Conservation (phyloP, 1,140 invertebrate genomes). For the Neoseiulus cucumeris region DNA sequence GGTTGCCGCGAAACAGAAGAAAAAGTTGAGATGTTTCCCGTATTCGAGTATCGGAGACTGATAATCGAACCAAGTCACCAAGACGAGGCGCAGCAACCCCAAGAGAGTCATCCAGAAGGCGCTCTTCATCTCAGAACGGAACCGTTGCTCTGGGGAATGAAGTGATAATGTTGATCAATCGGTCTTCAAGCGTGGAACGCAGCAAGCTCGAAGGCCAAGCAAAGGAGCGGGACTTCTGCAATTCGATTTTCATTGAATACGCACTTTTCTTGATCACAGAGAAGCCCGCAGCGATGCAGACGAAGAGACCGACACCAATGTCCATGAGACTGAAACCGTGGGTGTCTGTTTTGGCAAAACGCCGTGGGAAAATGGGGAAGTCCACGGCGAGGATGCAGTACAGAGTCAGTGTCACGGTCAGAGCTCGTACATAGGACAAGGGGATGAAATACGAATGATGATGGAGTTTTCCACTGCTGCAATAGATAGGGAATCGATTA, state of each 20-base stretch:
- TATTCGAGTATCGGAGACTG: constrained; percentile 73
- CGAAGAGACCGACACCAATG: constrained; percentile 68
- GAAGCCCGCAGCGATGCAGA: constrained; percentile 49
- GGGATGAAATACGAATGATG: constrained; percentile 6
- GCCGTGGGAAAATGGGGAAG: constrained; percentile 60
- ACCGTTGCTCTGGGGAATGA: neutral
- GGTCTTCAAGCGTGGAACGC: too few species aligned
- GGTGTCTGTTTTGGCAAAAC: constrained; percentile 61
- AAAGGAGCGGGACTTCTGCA: too few species aligned
- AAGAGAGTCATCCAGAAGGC: constrained; percentile 26
- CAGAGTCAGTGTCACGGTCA: constrained; percentile 31
- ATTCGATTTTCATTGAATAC: neutral
- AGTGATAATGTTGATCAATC: neutral
- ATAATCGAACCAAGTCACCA: constrained; percentile 40
- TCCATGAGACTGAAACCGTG: constrained; percentile 87
- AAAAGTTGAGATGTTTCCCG: constrained; percentile 93
- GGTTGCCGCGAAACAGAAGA: constrained; percentile 64
- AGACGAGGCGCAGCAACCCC: constrained; percentile 41
- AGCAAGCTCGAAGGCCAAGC: too few species aligned
- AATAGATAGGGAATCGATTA: neutral
- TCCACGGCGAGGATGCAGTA: constrained; percentile 79
- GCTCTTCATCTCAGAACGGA: neutral
- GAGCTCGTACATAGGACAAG: neutral
- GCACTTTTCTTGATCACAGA: neutral
- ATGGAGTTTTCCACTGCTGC: neutral